phyloP scores from a whole-genome alignment of 2,888 invertebrate species.

The Psylliodes chrysocephalus region DNA sequence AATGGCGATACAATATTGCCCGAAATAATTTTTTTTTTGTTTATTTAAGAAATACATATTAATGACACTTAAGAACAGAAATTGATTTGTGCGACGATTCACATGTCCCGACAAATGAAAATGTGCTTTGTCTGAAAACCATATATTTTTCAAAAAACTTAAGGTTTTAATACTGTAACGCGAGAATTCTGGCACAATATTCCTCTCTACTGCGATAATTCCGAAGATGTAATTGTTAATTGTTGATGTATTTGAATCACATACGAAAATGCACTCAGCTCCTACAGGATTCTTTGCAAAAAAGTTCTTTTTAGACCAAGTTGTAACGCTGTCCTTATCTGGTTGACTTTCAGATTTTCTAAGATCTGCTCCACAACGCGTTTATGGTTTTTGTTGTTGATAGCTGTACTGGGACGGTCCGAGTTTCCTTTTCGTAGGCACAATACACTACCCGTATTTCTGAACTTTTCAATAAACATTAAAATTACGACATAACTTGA shows the following conservation, averaged over 20 bases:
- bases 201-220: background rate
- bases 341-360: background rate
- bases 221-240: background rate
- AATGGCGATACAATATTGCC: too few species aligned
- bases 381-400: constrained; percentile 7
- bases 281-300: background rate
- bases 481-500: too few species aligned
- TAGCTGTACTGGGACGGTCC: background rate
- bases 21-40: too few species aligned
- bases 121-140: constrained; percentile 7
- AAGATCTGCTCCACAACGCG: background rate
- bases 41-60: too few species aligned
- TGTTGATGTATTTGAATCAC: too few species aligned
- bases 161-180: background rate
- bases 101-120: background rate
- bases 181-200: background rate
- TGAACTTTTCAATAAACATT: background rate
- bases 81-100: too few species aligned
- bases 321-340: too few species aligned
- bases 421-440: constrained; percentile 10
- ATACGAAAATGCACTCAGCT: constrained; percentile 1
- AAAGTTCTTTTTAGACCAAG: background rate
- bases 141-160: constrained; percentile 13
- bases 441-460: too few species aligned
- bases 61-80: too few species aligned